Base-by-base conservation (phyloP, 1,140 invertebrate species). In the Galleria mellonella region DNA sequence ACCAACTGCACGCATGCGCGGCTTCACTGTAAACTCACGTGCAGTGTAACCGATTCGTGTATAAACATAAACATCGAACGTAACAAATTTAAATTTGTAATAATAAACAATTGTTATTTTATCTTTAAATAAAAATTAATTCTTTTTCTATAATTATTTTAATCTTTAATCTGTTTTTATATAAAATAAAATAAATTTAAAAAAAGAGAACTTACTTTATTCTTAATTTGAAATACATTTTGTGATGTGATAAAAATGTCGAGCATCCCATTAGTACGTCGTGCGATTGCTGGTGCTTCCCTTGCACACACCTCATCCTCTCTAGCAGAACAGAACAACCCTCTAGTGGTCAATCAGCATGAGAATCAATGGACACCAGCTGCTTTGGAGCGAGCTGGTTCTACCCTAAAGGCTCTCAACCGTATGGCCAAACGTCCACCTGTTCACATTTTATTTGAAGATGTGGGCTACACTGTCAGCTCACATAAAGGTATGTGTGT, bases 401-500 rank as follows among this genome's bases (percentile, higher is more conserved):
- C 83, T 0, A 85, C 86, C 4, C 53, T 87, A 6, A 87, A 86
- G 49, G 81, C 76, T 6, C 51, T 86, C 14, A 87, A 87, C 53
- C 77, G 75, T 7, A 86, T 87, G 79, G 86, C 86, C 0, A 87
- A 86, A 51, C 55, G 85, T 50, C 85, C 86, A 10, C 78, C 79
- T 0, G 87, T 93, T 9, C 88, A 93, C 52, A 89, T 93, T 10
- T 87, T 92, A 51, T 93, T 93, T 58, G 88, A 88, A 52, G 88
- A 93, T 59, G 52, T 93, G 7, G 88, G 86, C 0, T 92, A 88
- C 53, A 86, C 87, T 0, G 87, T 91, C 27, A 87, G 83, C 14
- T 86, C 77, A 0, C 58, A 72, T 46, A 77, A 75, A 68, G 77
- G 82, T 82, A 68, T 56, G 57, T 55, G 23, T 39, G 2, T 35